Evolutionary conservation across 2,797 vertebrate genomes (phyloP), one percentile per base, ranked within the genome.

Genomic region (Ciconia nigra): DNA sequence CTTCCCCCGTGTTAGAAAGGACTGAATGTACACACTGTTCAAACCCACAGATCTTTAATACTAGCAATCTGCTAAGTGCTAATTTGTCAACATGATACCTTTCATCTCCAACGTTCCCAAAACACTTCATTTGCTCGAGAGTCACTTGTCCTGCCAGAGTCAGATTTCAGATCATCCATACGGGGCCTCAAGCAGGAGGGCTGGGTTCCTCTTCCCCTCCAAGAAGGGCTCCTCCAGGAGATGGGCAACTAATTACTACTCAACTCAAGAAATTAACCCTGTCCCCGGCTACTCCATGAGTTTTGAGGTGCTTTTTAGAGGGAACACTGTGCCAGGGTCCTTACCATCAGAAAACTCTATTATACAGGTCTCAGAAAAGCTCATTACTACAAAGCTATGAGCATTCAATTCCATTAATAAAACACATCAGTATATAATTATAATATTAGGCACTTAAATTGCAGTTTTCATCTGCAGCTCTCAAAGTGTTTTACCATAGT

Each of bases 371-470:
- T 96, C 95, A 93, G 91, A 94, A 96, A 96, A 86, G 52, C 93
- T 96, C 91, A 95, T 95, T 93, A 95, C 87, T 90, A 95, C 94
- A 95, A 95, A 95, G 96, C 95, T 81, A 54, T 17, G 65, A 87
- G 94, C 79, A 94, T 95, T 91, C 95, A 86, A 94, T 95, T 87
- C 94, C 91, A 88, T 95, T 96, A 96, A 96, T 97, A 97, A 96
- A 93, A 90, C 87, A 62, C 93, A 96, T 91, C 70, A 62, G 91
- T 79, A 72, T 88, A 78, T 96, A 96, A 96, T 96, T 96, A 96
- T 82, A 86, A 95, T 91, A 96, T 93, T 94, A 90, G 87, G 91
- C 89, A 91, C 87, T 95, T 91, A 96, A 96, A 96, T 93, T 96
- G 95, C 94, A 91, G 96, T 96, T 96, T 97, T 96, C 89, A 93